Evolutionary conservation across 2,113 vertebrate genomes (phyloP), one percentile per base, ranked within the genome.

Genomic region (Falco punctatus): DNA sequence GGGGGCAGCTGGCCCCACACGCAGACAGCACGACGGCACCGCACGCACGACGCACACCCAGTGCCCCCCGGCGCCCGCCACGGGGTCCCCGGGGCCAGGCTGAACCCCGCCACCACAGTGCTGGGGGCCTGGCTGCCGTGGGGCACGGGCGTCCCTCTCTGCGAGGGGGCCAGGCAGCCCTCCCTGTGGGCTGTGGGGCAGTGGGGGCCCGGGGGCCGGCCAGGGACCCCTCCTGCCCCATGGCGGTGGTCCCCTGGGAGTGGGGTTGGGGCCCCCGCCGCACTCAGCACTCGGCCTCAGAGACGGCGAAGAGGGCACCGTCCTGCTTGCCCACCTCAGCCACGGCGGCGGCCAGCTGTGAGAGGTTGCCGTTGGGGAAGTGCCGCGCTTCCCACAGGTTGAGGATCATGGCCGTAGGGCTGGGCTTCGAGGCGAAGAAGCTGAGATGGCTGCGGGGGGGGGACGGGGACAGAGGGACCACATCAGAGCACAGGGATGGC

Each of bases 351-450:
- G 99, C 99, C 98, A 99, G 98, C 98, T 99, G 99, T 86, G 99
- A 99, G 98, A 99, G 99, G 98, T 99, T 99, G 96, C 99, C 99
- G 9, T 98, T 99, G 98, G 99, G 99, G 98, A 99, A 99, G 97
- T 99, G 99, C 87, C 99, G 98, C 0, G 99, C 98, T 98, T 99
- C 99, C 99, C 99, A 99, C 93, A 99, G 98, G 98, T 99, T 99
- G 98, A 99, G 98, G 98, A 99, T 99, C 98, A 99, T 98, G 96
- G 99, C 99, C 40, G 99, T 99, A 49, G 99, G 99, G 97, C 99
- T 99, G 89, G 98, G 97, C 98, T 99, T 99, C 62, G 99, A 99
- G 94, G 99, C 99, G 61, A 99, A 99, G 98, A 99, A 99, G 98
- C 98, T 99, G 98, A 99, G 98, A 98, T 99, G 99, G 98, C 99